Conservation (phyloP, 2,797 vertebrate genomes). For the Tangara arthus region DNA sequence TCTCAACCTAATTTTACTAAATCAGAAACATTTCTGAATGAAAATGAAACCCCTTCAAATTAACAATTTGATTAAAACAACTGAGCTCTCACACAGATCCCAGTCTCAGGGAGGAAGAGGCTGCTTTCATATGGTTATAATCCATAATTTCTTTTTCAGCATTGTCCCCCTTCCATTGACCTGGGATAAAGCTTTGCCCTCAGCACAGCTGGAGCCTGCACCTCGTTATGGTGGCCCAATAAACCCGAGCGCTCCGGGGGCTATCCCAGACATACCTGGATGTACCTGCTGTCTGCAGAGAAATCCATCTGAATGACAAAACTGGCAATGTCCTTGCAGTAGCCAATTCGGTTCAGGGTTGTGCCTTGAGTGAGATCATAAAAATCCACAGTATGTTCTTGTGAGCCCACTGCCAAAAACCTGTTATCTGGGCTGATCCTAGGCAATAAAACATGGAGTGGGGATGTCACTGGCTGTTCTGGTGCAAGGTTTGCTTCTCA, state of each 20-base stretch:
- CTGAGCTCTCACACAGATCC: background rate
- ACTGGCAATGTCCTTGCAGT: conserved; percentile 93
- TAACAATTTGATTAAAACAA: background rate
- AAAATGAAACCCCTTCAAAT: background rate
- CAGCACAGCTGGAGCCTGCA: background rate
- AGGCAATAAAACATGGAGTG: background rate
- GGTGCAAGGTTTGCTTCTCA: background rate
- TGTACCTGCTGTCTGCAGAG: conserved; percentile 90
- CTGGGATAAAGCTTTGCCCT: background rate
- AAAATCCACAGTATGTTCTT: conserved; percentile 92
- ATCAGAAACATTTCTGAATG: background rate
- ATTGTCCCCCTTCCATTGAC: rapidly evolving
- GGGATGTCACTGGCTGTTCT: background rate
- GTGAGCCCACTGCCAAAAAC: conserved; percentile 89
- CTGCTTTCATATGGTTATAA: background rate
- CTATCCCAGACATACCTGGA: conserved; percentile 79
- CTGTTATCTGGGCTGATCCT: conserved; percentile 94
- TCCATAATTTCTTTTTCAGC: no score
- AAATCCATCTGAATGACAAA: conserved; percentile 95
- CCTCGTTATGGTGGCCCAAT: rapidly evolving
- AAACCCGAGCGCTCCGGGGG: rapidly evolving
- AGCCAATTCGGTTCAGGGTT: conserved; percentile 89
- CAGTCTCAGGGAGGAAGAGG: background rate
- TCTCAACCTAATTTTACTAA: background rate
- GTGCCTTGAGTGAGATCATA: conserved; percentile 94